Evolutionary conservation across 2,797 vertebrate species (phyloP), one percentile per base, ranked within the genome.

Genomic region (Naso thynnoides): DNA sequence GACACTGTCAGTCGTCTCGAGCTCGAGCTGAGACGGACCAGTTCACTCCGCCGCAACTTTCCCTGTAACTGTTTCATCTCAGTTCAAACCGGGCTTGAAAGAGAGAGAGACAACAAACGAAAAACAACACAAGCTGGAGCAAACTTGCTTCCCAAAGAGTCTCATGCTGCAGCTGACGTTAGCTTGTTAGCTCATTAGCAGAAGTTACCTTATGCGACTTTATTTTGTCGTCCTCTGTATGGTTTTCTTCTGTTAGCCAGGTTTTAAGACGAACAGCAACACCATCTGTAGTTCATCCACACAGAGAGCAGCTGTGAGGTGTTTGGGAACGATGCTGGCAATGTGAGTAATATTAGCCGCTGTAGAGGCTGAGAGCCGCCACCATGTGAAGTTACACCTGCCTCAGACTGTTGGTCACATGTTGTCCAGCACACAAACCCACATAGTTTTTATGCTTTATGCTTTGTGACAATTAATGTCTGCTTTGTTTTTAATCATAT

Each of bases 261-360:
- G 42, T 45, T 68, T 21, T 33, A 27, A 44, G 55, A 41, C 33
- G 18, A 57, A 24, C 29, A 31, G 50, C 27, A 48, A 42, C 48
- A 18, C 36, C 24, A 24, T 79, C 65, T 57, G 11, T 50, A 70
- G 38, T 45, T 23, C 13, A 21, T 70, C 56, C 64, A 69, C 78
- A 78, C 71, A 69, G 47, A 70, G 58, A 65, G 73, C 82, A 83
- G 75, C 82, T 88, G 80, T 61, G 41, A 53, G 29, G 41, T 60
- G 26, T 67, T 70, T 39, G 50, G 45, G 48, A 64, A 39, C 42
- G 26, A 80, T 78, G 52, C 76, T 71, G 80, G 57, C 0, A 55
- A 45, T 56, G 68, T 70, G 74, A 80, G 73, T 78, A 63, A 82
- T 80, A 57, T 63, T 8, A 56, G n/a, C 56, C 18, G 10, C 26